A percentile compares a stretch with the other conserved stretches of the same genome.
These are phyloP conservation scores for Sparus aurata DNA, from an alignment of 2,797 vertebrate genomes.

Conservation along the genomic window DNA sequence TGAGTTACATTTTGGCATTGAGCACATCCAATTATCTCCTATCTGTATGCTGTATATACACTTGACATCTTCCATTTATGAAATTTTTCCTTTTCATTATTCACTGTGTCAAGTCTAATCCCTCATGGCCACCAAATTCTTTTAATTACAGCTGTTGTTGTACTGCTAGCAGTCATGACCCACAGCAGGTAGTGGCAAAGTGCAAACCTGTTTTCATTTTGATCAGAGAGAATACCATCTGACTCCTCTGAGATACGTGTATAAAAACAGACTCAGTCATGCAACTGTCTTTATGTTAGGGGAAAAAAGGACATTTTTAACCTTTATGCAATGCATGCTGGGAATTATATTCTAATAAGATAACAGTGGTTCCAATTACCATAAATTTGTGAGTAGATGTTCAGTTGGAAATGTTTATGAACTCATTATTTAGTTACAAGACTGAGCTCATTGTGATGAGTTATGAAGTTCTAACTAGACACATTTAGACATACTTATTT, in stretches of 20 bases:
- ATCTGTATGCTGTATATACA: background rate
- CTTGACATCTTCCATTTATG: background rate
- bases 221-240: background rate
- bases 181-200: background rate
- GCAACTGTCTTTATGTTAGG: background rate
- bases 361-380: background rate
- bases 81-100: background rate
- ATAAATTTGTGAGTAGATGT: background rate
- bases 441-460: background rate
- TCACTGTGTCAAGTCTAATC: background rate
- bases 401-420: too few species aligned
- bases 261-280: background rate
- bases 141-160: slow-evolving; percentile 2
- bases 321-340: background rate
- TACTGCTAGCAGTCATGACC: background rate
- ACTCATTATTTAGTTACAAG: too few species aligned
- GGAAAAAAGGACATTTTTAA: background rate
- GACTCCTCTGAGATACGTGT: background rate
- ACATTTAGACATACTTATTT: background rate
- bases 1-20: background rate
- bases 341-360: background rate
- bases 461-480: background rate
- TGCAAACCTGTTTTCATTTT: background rate
- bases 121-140: background rate
- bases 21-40: background rate